Base-by-base conservation (phyloP, 1,140 invertebrate genomes). In the Drosophila sechellia region DNA sequence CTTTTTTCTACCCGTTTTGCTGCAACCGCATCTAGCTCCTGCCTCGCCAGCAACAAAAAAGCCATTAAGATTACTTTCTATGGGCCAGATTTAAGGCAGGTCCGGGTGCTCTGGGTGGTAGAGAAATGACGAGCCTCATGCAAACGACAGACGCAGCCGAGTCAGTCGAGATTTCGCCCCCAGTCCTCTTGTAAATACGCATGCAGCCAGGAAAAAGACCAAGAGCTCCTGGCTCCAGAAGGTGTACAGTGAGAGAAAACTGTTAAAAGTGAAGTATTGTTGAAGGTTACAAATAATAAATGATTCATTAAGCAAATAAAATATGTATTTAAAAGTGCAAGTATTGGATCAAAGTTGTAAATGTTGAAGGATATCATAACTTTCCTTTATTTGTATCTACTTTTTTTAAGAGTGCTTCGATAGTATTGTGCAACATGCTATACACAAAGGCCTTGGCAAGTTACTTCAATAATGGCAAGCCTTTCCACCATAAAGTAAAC, bases 51-150 rank as follows among this genome's bases (percentile, higher is more conserved):
- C 60, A 72, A 72, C 76, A 89, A 87, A 79, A 87, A 87, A 89
- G 57, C 84, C 84, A 87, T 87, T 87, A 87, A 89, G 84, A 87
- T 87, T 87, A 87, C 84, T 84, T 89, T 87, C 85, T 89, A 84
- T 68, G 72, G 59, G 64, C 69, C 77, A 77, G 83, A 89, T 79
- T 84, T 83, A 45, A 68, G 34, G 46, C 8, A 15, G 27, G 12
- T 35, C 11, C 55, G 66, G 60, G 49, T 42, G 69, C 34, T 35
- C 25, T 20, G 20, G 25, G 15, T 12, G 15, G 59, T 20, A 13
- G 25, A 25, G 35, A 27, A 42, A 22, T 77, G 55, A 77, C 56
- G 56, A 43, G 74, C 63, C 74, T 59, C 61, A 48, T 77, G 53
- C 65, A 63, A 58, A 43, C 75, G 65, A 77, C 75, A 58, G 40